phyloP scores from a whole-genome alignment of 1,140 invertebrate genomes.

The Helicoverpa zea region DNA sequence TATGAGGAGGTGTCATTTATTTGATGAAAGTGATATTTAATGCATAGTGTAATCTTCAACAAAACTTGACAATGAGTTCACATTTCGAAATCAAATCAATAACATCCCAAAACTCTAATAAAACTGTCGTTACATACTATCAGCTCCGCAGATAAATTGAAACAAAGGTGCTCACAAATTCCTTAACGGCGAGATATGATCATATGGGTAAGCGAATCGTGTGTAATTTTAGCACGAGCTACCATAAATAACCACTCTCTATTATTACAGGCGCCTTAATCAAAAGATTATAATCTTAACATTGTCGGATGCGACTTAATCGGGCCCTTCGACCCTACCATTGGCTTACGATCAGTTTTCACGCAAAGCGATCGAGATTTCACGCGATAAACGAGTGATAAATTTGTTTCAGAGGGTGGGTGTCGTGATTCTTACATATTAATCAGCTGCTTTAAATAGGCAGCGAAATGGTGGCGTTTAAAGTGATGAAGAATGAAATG shows the following conservation, averaged over 20 bases:
- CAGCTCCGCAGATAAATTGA: background rate
- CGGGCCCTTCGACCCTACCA: conserved; percentile 59
- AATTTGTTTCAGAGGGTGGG: background rate
- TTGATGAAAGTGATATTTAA: no score
- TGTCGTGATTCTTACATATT: conserved; percentile 23
- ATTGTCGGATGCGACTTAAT: conserved; percentile 72
- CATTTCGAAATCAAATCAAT: no score
- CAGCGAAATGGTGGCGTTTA: conserved; percentile 5
- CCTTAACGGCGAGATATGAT: conserved; percentile 12
- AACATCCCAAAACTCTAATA: background rate
- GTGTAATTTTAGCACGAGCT: conserved; percentile 67
- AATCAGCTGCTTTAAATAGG: conserved; percentile 9
- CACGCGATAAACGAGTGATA: conserved; percentile 2
- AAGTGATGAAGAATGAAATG: background rate
- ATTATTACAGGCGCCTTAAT: conserved; percentile 81
- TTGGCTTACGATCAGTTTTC: conserved; percentile 61
- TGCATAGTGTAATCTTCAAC: no score
- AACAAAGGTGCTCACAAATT: conserved; percentile 21
- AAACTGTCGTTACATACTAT: background rate
- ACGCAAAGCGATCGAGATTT: conserved; percentile 42
- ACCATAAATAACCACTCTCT: conserved; percentile 77
- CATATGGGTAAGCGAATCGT: conserved; percentile 55
- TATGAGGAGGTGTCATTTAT: no score
- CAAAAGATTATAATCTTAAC: conserved; percentile 83
- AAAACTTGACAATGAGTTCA: no score